Conservation (phyloP, 1,140 invertebrate species). For the Leptopilina boulardi region DNA sequence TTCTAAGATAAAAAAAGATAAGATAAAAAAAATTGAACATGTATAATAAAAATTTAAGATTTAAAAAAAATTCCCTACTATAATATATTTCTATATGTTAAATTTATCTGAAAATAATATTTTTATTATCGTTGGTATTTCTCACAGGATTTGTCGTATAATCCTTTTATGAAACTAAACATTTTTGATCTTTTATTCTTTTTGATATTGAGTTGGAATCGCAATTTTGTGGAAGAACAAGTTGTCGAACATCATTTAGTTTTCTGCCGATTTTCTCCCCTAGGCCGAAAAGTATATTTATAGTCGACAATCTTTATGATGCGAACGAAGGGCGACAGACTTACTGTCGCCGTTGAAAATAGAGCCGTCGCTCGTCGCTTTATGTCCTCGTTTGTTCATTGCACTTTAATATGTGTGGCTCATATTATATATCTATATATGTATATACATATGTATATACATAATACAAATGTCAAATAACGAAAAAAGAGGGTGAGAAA, state of each 20-base stretch:
- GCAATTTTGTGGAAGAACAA: slow-evolving; percentile 3
- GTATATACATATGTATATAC: too few relatives aligned
- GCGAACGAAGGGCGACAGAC: slow-evolving; percentile 10
- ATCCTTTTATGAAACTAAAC: too few relatives aligned
- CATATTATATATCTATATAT: too few relatives aligned
- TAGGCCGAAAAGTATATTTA: slow-evolving; percentile 21
- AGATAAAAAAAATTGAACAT: too few relatives aligned
- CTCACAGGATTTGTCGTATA: too few relatives aligned
- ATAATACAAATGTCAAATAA: background rate
- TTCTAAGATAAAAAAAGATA: too few relatives aligned
- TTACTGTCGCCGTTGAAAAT: slow-evolving; percentile 25
- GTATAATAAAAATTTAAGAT: too few relatives aligned
- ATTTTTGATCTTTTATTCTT: background rate
- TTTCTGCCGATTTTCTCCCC: slow-evolving; percentile 5
- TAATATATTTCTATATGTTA: too few relatives aligned
- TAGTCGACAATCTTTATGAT: slow-evolving; percentile 18
- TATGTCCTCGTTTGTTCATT: slow-evolving; percentile 30
- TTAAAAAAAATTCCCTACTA: too few relatives aligned
- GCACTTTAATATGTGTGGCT: slow-evolving; percentile 6
- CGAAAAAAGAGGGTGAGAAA: background rate
- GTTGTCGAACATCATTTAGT: slow-evolving; percentile 10
- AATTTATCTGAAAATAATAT: too few relatives aligned
- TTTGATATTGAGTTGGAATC: background rate
- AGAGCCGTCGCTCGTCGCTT: slow-evolving; percentile 29
- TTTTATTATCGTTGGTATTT: too few relatives aligned